A percentile compares a stretch with the other conserved stretches of the same genome.
Evolutionary conservation across 2,888 invertebrate species (phyloP).

Genomic region (Cylloceria caligata): DNA sequence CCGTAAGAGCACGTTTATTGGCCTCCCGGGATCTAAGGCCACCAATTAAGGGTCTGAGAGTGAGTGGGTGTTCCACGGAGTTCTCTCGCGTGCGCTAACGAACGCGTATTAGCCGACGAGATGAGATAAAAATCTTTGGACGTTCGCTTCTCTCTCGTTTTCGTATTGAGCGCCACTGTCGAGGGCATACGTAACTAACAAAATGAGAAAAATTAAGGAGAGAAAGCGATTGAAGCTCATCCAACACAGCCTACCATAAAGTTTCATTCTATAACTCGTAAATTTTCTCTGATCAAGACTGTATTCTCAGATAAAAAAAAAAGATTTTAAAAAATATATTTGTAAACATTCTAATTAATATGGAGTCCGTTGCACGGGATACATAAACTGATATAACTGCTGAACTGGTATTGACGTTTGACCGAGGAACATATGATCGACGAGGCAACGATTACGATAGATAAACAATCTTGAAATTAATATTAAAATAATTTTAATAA

Average conservation of each 20-base stretch:
- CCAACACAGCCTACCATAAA: not conserved
- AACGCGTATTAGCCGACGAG: constrained; percentile 64
- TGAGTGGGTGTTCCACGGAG: constrained; percentile 67
- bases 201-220: constrained; percentile 47
- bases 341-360: not conserved
- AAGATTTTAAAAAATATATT: not conserved
- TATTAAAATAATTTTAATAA: no score
- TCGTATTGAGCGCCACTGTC: not conserved
- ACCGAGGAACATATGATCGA: no score
- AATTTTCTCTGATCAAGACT: not conserved
- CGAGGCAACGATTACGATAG: no score
- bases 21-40: constrained; percentile 63
- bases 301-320: not conserved
- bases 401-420: no score
- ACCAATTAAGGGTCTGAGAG: constrained; percentile 68
- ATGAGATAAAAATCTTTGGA: constrained; percentile 64
- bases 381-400: no score
- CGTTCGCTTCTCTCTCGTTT: constrained; percentile 9
- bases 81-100: constrained; percentile 58
- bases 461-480: no score
- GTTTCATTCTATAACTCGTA: not conserved
- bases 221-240: constrained; percentile 27
- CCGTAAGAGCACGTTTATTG: constrained; percentile 69
- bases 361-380: no score
- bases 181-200: constrained; percentile 47